Evolutionary conservation across 2,888 invertebrate species (phyloP).

Genomic region (Theodoxus fluviatilis): DNA sequence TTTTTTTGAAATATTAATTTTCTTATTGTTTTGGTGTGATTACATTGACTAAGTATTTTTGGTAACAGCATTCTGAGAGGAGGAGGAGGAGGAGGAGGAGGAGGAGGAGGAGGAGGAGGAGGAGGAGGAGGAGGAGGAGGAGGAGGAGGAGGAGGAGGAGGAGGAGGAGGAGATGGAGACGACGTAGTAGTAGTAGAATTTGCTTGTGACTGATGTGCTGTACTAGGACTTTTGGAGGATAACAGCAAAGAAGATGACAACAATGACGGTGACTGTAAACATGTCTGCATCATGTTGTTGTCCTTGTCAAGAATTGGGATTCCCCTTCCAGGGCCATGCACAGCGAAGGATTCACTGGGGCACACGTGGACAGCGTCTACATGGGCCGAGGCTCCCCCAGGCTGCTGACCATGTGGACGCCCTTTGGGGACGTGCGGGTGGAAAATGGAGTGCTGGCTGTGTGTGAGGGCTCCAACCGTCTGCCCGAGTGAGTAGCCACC

Average conservation of each 20-base stretch:
- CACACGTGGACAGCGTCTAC: conserved; percentile 58
- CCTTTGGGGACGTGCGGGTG: conserved; percentile 49
- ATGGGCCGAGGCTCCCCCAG: conserved; percentile 52
- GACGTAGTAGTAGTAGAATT: too few species aligned
- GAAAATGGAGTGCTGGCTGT: conserved; percentile 55
- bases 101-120: too few species aligned
- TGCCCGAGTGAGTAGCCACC: conserved; percentile 39
- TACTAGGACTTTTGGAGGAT: neutral
- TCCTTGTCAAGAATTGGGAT: too few species aligned
- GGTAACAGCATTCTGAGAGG: too few species aligned
- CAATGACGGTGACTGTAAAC: neutral
- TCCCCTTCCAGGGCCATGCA: conserved; percentile 45
- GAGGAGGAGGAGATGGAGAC: too few species aligned
- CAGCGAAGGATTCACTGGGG: conserved; percentile 52
- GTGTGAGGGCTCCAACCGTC: conserved; percentile 52
- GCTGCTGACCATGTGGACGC: conserved; percentile 58
- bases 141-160: too few species aligned
- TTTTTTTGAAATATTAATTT: too few species aligned
- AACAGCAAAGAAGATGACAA: too few species aligned
- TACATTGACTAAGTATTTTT: too few species aligned
- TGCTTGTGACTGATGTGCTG: neutral
- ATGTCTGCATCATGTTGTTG: neutral
- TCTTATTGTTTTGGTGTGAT: too few species aligned
- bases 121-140: too few species aligned
- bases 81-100: too few species aligned